Evolutionary conservation across 2,113 vertebrate genomes (phyloP).

Genomic region (Petrocephalus zakoni): DNA sequence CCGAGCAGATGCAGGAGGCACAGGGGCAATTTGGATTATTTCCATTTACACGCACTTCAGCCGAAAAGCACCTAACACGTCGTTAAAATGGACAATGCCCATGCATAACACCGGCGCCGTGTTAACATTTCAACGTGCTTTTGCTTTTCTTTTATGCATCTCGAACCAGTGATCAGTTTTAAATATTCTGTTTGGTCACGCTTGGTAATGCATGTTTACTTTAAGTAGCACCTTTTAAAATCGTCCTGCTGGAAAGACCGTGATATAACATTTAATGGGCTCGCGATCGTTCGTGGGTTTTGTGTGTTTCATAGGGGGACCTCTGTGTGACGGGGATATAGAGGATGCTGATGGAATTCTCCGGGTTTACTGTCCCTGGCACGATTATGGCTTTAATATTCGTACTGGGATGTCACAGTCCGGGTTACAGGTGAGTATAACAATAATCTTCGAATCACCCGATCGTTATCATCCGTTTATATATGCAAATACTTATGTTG

Average conservation of each 20-base stretch:
- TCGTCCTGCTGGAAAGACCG: neutral
- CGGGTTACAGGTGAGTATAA: slow-evolving; percentile 51
- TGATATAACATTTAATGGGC: neutral
- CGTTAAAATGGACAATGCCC: neutral
- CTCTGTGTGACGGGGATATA: slow-evolving; percentile 64
- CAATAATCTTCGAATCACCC: neutral
- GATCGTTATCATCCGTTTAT: neutral
- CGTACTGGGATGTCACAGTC: slow-evolving; percentile 57
- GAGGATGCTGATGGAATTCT: slow-evolving; percentile 60
- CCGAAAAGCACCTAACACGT: neutral
- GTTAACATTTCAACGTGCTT: neutral
- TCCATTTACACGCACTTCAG: neutral
- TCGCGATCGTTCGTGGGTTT: neutral
- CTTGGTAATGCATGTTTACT: neutral
- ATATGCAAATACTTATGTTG: neutral
- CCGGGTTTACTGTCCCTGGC: slow-evolving; percentile 65
- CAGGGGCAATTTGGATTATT: neutral
- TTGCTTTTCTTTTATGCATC: neutral
- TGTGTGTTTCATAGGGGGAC: slow-evolving; percentile 54
- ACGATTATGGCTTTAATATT: slow-evolving; percentile 63
- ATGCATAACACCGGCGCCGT: neutral
- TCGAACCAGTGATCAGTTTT: neutral
- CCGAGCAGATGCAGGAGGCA: neutral
- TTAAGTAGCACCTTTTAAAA: neutral
- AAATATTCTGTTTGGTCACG: neutral